Evolutionary conservation across 2,113 vertebrate species (phyloP), one percentile per base, ranked within the genome.

Genomic region (Cebidichthys violaceus): DNA sequence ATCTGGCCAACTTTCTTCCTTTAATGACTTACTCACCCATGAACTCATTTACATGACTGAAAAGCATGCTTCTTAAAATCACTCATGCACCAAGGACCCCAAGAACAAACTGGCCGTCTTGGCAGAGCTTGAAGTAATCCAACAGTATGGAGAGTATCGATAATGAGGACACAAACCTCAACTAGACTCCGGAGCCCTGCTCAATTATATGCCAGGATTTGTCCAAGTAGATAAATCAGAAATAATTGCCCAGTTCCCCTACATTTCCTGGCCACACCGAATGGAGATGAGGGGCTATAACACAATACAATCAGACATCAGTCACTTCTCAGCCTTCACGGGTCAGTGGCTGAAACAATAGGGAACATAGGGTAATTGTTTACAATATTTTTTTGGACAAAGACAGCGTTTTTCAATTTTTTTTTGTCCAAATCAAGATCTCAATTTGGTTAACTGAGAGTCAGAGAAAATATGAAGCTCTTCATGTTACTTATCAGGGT

Each of bases 181-280:
- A 84, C 85, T 59, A 72, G 82, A 89, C 90, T 90, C 83, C 81
- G 81, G 85, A 89, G 84, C 86, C 18, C 72, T 65, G 83, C 92
- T 90, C 86, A 92, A 85, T 60, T 60, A 60, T 84, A 91, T 90
- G 92, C 89, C 88, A 88, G 86, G 75, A 92, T 89, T 92, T 93
- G 94, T 94, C 94, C 88, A 92, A 91, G 91, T 91, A 93, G 90
- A 95, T 95, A 94, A 93, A 95, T 95, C 94, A 94, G 81, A 94
- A 94, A 94, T 94, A 94, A 94, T 94, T 94, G 92, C 89, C 88
- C 75, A 74, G 84, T 87, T 93, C 72, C 80, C 77, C 86, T 73
- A 84, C 86, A 89, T 92, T 86, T 92, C 78, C 83, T 71, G 57
- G 86, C 81, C 76, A 89, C 81, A 90, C 83, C 86, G 85, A 88